Conservation (phyloP, 2,113 vertebrate genomes). For the Silurus asotus region DNA sequence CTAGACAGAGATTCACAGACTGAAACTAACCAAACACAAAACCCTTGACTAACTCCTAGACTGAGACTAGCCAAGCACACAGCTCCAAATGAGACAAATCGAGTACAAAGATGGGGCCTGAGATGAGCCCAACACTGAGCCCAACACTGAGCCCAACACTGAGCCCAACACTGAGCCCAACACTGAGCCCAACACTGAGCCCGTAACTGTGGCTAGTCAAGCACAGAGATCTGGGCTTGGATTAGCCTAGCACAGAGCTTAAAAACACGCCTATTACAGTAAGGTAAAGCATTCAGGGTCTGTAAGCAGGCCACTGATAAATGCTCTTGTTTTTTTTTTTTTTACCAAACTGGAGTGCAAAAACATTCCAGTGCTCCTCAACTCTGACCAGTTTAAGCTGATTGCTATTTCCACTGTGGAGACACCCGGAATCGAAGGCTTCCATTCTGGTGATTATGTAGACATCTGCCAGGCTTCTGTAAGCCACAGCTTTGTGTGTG, state of each 20-base stretch:
- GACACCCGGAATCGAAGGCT: conserved; percentile 8
- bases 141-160: too few species aligned
- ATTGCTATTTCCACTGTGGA: conserved; percentile 10
- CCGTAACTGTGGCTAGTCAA: too few species aligned
- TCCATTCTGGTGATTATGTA: conserved; percentile 22
- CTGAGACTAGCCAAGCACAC: too few species aligned
- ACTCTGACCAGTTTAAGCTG: neutral
- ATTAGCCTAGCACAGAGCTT: neutral
- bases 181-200: neutral
- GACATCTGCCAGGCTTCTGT: conserved; percentile 34
- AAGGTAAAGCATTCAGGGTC: neutral
- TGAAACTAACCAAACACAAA: neutral
- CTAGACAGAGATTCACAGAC: too few species aligned
- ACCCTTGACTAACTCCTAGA: neutral
- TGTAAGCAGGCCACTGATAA: neutral
- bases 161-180: too few species aligned
- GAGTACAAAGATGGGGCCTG: too few species aligned
- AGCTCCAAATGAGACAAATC: too few species aligned
- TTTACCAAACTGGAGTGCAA: neutral
- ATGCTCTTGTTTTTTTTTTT: neutral
- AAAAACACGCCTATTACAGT: too few species aligned
- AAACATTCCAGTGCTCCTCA: neutral
- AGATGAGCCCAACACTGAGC: too few species aligned
- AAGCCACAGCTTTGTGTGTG: neutral
- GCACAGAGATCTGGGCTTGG: neutral